phyloP scores from a whole-genome alignment of 2,113 vertebrate genomes.

The Chascanopsetta lugubris region DNA sequence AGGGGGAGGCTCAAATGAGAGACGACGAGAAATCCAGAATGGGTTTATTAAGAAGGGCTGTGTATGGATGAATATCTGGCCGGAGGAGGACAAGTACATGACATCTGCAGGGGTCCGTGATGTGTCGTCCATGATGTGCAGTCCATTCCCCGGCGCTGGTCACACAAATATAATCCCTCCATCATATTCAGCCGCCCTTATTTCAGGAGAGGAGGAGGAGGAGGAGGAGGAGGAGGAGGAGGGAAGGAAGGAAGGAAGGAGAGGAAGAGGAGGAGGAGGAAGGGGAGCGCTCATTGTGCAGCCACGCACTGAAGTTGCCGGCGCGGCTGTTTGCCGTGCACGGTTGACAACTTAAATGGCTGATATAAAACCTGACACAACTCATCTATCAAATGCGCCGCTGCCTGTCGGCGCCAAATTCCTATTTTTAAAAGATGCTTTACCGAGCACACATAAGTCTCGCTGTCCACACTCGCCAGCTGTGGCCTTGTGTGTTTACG shows the following conservation, averaged over 20 bases:
- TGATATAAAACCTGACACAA: slow-evolving; percentile 81
- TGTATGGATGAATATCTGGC: slow-evolving; percentile 54
- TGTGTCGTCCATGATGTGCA: slow-evolving; percentile 22
- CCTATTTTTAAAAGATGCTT: slow-evolving; percentile 71
- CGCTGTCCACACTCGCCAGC: slow-evolving; percentile 37
- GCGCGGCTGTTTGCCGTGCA: slow-evolving; percentile 68
- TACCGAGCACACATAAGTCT: slow-evolving; percentile 68
- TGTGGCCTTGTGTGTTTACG: slow-evolving; percentile 68
- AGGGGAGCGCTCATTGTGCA: slow-evolving; percentile 31
- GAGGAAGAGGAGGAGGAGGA: slow-evolving; percentile 22
- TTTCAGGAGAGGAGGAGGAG: slow-evolving; percentile 14
- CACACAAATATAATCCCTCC: slow-evolving; percentile 47
- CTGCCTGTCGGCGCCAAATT: slow-evolving; percentile 69
- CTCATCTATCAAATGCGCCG: slow-evolving; percentile 75
- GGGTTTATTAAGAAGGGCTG: slow-evolving; percentile 64
- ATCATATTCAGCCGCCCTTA: slow-evolving; percentile 49
- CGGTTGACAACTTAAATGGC: slow-evolving; percentile 79
- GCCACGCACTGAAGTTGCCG: slow-evolving; percentile 58
- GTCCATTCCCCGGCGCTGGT: slow-evolving; percentile 28
- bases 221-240: slow-evolving; percentile 22
- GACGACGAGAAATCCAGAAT: slow-evolving; percentile 59
- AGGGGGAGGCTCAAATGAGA: slow-evolving; percentile 47
- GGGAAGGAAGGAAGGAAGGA: slow-evolving; percentile 25
- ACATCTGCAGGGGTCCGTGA: slow-evolving; percentile 26
- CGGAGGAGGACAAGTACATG: slow-evolving; percentile 37